Conservation (phyloP, 2,113 vertebrate species). For the Cynocephalus volans region DNA sequence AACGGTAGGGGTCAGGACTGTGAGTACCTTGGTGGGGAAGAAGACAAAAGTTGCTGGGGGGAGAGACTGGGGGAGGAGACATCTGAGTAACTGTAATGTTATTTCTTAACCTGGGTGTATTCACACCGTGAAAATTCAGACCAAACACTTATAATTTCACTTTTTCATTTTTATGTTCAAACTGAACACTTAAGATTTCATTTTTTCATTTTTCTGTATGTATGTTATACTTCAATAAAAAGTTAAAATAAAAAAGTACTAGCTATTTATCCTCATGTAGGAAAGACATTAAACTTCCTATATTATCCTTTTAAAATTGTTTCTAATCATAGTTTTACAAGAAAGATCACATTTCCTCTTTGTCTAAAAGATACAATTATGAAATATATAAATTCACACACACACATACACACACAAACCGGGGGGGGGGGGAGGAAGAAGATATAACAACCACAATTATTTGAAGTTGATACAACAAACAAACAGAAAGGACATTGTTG, state of each 20-base stretch:
- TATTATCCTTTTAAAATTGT: not conserved
- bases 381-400: too few species aligned
- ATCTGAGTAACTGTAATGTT: not conserved
- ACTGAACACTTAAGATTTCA: too few species aligned
- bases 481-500: too few species aligned
- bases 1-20: not conserved
- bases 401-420: too few species aligned
- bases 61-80: not conserved
- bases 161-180: not conserved
- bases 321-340: constrained; percentile 46
- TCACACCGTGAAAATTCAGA: not conserved
- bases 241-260: constrained; percentile 25
- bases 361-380: constrained; percentile 26
- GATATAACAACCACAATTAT: too few species aligned
- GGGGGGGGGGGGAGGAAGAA: too few species aligned
- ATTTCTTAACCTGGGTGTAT: not conserved
- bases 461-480: too few species aligned
- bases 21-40: not conserved
- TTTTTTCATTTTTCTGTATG: not conserved
- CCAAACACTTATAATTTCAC: not conserved
- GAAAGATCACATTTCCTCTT: not conserved
- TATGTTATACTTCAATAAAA: constrained; percentile 12
- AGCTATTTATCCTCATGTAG: not conserved
- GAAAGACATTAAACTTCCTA: not conserved
- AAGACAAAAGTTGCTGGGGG: not conserved